A percentile compares a stretch with the other conserved stretches of the same genome.
phyloP scores from a whole-genome alignment of 2,797 vertebrate species.

The Natrix natrix region DNA sequence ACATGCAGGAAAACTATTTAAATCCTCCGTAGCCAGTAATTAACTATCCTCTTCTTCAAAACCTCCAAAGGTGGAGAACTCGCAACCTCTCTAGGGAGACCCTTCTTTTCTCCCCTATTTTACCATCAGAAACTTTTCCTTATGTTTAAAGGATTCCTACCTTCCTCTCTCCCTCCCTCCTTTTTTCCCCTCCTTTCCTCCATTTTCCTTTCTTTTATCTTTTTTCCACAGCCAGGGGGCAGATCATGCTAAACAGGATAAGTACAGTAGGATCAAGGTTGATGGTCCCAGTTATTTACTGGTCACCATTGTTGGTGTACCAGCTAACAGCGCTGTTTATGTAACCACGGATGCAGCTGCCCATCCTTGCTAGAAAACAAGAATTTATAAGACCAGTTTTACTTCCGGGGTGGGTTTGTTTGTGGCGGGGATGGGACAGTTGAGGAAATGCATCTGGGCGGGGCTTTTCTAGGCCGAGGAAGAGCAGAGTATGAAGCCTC shows the following conservation, averaged over 20 bases:
- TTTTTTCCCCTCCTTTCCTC: no score
- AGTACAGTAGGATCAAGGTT: not conserved
- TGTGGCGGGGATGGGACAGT: not conserved
- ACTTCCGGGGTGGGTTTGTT: not conserved
- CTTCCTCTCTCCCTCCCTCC: not conserved
- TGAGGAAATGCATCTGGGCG: not conserved
- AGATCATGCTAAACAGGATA: not conserved
- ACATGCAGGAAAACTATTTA: not conserved
- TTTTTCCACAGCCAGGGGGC: no score
- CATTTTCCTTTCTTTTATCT: not conserved
- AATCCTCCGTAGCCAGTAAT: not conserved
- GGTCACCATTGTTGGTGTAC: not conserved
- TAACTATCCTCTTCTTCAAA: not conserved
- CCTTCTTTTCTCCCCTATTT: not conserved
- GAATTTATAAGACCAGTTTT: not conserved
- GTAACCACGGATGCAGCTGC: not conserved
- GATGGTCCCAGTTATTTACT: not conserved
- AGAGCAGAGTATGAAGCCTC: not conserved
- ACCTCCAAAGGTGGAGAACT: not conserved
- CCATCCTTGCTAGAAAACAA: not conserved
- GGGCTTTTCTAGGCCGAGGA: not conserved
- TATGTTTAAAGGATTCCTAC: not conserved
- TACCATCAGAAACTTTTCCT: not conserved
- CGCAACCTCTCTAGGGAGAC: not conserved
- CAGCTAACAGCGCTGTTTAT: not conserved